Base-by-base conservation (phyloP, 2,888 invertebrate species). In the Lingula anatina region DNA sequence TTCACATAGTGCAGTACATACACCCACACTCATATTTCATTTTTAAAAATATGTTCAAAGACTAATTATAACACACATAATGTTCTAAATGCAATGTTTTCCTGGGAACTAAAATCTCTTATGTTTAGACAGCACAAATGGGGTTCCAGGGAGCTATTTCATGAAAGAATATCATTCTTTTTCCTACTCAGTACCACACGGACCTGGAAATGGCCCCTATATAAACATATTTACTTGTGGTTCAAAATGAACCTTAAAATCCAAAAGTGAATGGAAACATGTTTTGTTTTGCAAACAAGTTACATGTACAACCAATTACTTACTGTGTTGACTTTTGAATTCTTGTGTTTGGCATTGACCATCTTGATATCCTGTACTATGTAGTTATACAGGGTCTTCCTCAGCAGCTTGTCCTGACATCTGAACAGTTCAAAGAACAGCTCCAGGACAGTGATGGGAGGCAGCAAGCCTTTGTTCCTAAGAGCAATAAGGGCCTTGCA, bases 301-400 rank as follows among this genome's bases (percentile, higher is more conserved):
- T n/a, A n/a, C n/a, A n/a, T n/a, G n/a, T n/a, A n/a, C n/a, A n/a
- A 12, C 15, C 7, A 9, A 31, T 38, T 24, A 57, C 66, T 60
- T 56, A 71, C 79, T 41, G 71, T 86, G 77, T 96, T 96, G 36
- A 96, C 80, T 75, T 90, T 92, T 67, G 86, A 85, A 77, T 95
- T 92, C 73, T 92, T 94, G 70, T 93, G 90, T 73, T 94, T 94
- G 44, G 87, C 81, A 76, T 96, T 96, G 68, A 94, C 83, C 72
- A 91, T 93, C 76, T 96, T 96, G 27, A 99, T 90, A 73, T 97
- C 96, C 2, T 86, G 87, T 23, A 96, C 86, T 48, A 99, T 93
- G 70, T 96, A 93, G 24, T 85, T 87, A 75, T 93, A 87, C 12
- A 99, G 80, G 71, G 92, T 96, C 55, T 87, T 86, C 49, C 97